A percentile compares a stretch with the other conserved stretches of the same genome.
These are phyloP conservation scores for Apodemia zela DNA, from an alignment of 2,888 invertebrate genomes.

Conservation along the genomic window DNA sequence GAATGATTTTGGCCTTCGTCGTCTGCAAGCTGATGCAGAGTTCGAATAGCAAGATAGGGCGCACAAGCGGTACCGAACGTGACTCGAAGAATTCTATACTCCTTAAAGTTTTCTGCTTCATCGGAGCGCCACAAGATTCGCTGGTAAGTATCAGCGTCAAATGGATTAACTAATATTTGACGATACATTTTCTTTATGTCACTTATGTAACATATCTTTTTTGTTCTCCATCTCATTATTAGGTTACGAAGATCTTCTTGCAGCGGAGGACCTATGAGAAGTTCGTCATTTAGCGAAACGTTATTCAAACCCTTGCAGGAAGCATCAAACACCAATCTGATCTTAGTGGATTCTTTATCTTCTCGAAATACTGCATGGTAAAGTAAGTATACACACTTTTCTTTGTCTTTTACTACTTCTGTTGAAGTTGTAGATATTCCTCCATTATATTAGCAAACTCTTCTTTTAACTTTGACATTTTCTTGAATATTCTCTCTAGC, in stretches of 20 bases:
- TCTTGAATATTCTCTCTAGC: too few relatives aligned
- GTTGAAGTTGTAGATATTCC: too few relatives aligned
- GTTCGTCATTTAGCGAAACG: background rate
- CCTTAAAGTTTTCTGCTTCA: too few relatives aligned
- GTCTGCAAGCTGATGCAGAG: too few relatives aligned
- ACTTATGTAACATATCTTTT: background rate
- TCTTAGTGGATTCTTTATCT: constrained; percentile 16
- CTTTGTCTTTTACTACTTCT: too few relatives aligned
- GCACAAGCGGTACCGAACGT: too few relatives aligned
- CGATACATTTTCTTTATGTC: constrained; percentile 1
- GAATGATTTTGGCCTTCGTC: too few relatives aligned
- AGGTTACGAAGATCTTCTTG: background rate
- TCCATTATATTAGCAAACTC: too few relatives aligned
- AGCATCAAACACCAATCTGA: constrained; percentile 17
- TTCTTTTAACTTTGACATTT: too few relatives aligned
- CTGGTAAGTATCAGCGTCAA: background rate
- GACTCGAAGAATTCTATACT: too few relatives aligned
- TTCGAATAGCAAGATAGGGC: too few relatives aligned
- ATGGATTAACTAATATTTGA: background rate
- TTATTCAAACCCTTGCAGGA: background rate
- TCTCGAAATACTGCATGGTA: background rate
- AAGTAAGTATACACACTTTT: too few relatives aligned
- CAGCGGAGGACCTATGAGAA: background rate
- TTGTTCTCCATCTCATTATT: background rate
- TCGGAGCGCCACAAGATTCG: background rate